phyloP scores from a whole-genome alignment of 2,113 vertebrate genomes.

The Lamprotornis superbus region DNA sequence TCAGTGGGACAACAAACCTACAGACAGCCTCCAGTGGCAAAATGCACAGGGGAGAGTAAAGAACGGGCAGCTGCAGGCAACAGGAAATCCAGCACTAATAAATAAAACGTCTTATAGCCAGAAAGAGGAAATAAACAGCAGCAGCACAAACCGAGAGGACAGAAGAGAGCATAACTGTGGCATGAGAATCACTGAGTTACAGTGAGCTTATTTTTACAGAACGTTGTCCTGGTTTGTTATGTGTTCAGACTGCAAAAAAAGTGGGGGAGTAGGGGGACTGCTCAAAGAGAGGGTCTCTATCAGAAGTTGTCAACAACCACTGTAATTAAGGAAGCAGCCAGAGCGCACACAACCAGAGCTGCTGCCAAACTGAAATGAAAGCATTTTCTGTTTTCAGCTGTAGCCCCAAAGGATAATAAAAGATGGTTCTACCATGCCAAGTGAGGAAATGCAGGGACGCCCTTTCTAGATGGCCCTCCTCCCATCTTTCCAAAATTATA shows the following conservation, averaged over 20 bases:
- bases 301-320: constrained; percentile 54
- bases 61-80: constrained; percentile 42
- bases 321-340: constrained; percentile 57
- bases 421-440: constrained; percentile 2
- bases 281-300: constrained; percentile 54
- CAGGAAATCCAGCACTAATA: constrained; percentile 58
- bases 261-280: background rate
- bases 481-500: background rate
- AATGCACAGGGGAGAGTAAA: background rate
- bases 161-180: constrained; percentile 25
- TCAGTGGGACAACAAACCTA: background rate
- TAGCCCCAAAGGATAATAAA: constrained; percentile 26
- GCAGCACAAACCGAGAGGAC: constrained; percentile 1
- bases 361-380: constrained; percentile 49
- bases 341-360: constrained; percentile 22
- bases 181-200: background rate
- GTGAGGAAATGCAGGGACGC: constrained; percentile 1
- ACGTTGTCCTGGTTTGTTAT: background rate
- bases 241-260: constrained; percentile 20
- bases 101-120: constrained; percentile 44
- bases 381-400: constrained; percentile 45
- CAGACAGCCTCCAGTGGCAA: background rate
- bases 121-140: constrained; percentile 63
- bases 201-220: constrained; percentile 50
- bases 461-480: background rate